Conservation (phyloP, 2,888 invertebrate species). For the Conistra vaccinii region DNA sequence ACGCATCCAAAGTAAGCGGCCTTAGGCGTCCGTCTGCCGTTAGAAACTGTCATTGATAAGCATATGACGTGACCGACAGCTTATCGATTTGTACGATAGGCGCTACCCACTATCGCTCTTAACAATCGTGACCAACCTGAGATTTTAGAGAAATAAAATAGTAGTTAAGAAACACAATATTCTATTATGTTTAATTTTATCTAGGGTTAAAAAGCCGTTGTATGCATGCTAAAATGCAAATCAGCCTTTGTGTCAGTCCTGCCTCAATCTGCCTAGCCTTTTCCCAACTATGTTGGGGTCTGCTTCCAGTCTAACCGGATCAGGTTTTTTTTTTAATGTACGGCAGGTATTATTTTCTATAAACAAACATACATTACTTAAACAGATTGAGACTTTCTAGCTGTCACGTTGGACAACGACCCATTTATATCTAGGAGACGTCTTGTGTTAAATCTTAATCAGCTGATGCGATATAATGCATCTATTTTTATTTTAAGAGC, state of each 20-base stretch:
- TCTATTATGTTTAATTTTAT: background rate
- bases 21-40: too few relatives aligned
- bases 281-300: background rate
- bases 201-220: background rate
- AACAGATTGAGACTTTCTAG: background rate
- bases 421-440: slow-evolving; percentile 5
- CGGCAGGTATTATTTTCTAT: background rate
- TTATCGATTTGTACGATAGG: background rate
- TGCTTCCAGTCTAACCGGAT: background rate
- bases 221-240: background rate
- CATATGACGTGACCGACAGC: background rate
- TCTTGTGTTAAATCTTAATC: slow-evolving; percentile 12
- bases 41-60: background rate
- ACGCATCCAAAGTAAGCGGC: too few relatives aligned
- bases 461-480: background rate
- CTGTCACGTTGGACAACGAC: slow-evolving; percentile 3
- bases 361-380: background rate
- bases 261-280: background rate
- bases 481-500: background rate
- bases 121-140: background rate
- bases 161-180: background rate
- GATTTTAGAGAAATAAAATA: background rate
- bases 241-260: background rate
- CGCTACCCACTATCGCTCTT: too few relatives aligned
- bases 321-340: background rate